Base-by-base conservation (phyloP, 2,113 vertebrate genomes). In the Nibea albiflora region DNA sequence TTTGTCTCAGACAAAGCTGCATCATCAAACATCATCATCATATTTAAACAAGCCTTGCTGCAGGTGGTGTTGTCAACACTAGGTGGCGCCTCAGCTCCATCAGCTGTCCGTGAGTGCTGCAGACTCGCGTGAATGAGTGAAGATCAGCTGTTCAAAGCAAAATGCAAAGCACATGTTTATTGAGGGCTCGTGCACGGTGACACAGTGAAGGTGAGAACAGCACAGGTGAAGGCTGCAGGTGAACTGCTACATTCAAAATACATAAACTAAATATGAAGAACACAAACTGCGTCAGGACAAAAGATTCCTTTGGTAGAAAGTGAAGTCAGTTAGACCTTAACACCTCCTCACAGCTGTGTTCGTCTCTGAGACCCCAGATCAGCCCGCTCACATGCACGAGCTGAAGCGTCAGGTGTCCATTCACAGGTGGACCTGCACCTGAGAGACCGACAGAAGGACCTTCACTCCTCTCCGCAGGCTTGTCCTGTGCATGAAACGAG, bases 271-370 rank as follows among this genome's bases (percentile, higher is more conserved):
- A 81, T 82, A 86, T 78, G 85, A 88, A 81, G 92, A 81, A 88
- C 88, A 84, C 88, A 89, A 22, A 85, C 80, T 73, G 73, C 72
- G 61, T 81, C 63, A 50, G 80, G 89, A 90, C 81, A 91, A 92
- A 92, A 90, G 72, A 78, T 82, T 90, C 84, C 90, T 94, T 94
- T 94, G 92, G 93, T 94, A 94, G 84, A 93, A 94, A 92, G 88
- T 69, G 64, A 57, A 86, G 67, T 86, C 75, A 83, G 54, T 66
- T 26, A 26, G 24, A 26, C 24, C 24, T 26, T n/a, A n/a, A n/a
- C n/a, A n/a, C n/a, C n/a, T n/a, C n/a, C n/a, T n/a, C n/a, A n/a
- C n/a, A n/a, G n/a, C n/a, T n/a, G n/a, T n/a, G n/a, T n/a, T n/a
- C n/a, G n/a, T n/a, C n/a, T n/a, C n/a, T n/a, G n/a, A n/a, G n/a